Evolutionary conservation across 2,113 vertebrate genomes (phyloP), one percentile per base, ranked within the genome.

Genomic region (Pandion haliaetus): DNA sequence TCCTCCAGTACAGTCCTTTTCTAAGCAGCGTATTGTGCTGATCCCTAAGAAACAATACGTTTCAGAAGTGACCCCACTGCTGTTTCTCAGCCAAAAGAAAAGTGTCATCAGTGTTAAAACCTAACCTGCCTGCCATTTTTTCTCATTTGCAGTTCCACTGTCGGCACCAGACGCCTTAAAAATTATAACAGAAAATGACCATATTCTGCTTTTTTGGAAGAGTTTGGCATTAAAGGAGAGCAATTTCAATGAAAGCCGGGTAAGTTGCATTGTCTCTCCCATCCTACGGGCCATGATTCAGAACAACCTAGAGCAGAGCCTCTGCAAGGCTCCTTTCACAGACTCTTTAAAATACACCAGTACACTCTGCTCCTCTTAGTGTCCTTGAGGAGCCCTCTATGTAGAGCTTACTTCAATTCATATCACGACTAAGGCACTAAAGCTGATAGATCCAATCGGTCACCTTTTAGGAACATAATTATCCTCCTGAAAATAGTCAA

Each of bases 131-230:
- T 93, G 44, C 62, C 17, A 0, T 50, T 71, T 45, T 17, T 28
- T 50, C 86, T 66, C 19, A 23, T 90, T 96, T 96, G 40, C 96
- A 99, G 99, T 99, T 82, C 98, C 99, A 5, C 98, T 99, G 42
- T 98, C 98, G 32, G 98, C 99, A 76, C 99, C 99, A 0, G 99
- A 99, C 9, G 99, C 99, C 76, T 98, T 99, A 98, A 99, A 99
- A 97, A 99, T 99, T 66, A 95, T 99, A 91, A 98, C 98, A 6
- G 99, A 99, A 97, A 99, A 98, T 1, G 99, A 99, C 87, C 99
- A 99, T 1, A 98, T 99, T 82, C 98, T 99, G 94, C 99, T 99
- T 12, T 98, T 99, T 91, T 99, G 99, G 99, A 99, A 99, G 97
- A 99, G 99, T 94, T 97, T 99, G 80, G 99, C 99, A 0, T 95